Evolutionary conservation across 2,113 vertebrate species (phyloP).

Genomic region (Notarius lentiginosus): DNA sequence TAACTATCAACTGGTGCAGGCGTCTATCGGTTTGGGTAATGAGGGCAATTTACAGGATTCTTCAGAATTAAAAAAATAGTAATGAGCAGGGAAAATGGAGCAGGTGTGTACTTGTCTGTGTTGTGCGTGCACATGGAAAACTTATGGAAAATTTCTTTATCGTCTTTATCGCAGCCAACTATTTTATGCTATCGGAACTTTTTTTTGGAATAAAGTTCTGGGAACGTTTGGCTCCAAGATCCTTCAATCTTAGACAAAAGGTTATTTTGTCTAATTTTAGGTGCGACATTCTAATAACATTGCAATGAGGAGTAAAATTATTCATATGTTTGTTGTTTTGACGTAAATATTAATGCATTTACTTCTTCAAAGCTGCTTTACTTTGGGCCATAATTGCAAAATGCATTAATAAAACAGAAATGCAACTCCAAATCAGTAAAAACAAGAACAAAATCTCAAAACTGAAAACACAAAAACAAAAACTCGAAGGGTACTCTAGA

Average conservation of each 20-base stretch:
- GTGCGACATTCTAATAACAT: neutral
- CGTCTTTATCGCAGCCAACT: slow-evolving; percentile 6
- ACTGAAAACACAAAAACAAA: neutral
- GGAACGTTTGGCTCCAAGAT: neutral
- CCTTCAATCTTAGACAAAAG: neutral
- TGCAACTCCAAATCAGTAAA: neutral
- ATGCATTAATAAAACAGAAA: neutral
- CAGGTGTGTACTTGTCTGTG: slow-evolving; percentile 30
- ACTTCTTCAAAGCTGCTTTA: neutral
- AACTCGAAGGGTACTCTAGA: too few species aligned
- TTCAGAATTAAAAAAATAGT: slow-evolving; percentile 40
- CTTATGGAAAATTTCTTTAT: slow-evolving; percentile 7
- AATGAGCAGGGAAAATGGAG: slow-evolving; percentile 53
- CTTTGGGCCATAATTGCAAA: neutral
- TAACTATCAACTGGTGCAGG: slow-evolving; percentile 63
- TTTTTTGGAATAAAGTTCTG: neutral
- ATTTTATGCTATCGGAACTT: neutral
- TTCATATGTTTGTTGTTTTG: neutral
- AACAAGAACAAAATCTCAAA: neutral
- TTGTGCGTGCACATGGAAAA: neutral
- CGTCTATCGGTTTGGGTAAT: slow-evolving; percentile 65
- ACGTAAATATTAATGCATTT: neutral
- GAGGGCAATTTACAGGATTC: slow-evolving; percentile 70
- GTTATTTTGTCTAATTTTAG: neutral
- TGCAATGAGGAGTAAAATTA: neutral